Evolutionary conservation across 2,113 vertebrate species (phyloP), one percentile per base, ranked within the genome.

Genomic region (Physeter macrocephalus): DNA sequence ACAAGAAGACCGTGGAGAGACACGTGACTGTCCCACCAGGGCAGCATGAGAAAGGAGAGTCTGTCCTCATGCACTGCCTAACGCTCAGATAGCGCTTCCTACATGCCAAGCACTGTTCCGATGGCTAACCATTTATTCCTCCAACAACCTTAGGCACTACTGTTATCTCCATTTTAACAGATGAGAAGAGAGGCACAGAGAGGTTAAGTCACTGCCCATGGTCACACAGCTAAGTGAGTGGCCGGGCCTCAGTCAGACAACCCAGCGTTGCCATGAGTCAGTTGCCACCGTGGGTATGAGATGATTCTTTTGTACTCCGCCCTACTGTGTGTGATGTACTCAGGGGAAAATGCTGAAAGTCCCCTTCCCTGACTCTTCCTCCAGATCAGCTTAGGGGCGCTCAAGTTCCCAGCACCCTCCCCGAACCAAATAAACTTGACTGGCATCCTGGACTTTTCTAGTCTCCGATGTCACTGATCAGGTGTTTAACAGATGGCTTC

Each of bases 341-440:
- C 6, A 0, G 5, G 23, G 59, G 31, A 15, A 43, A 71, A 57
- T 1, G 5, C 27, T 2, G 8, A 0, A 1, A 3, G 17, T 18
- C 13, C 36, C 82, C 20, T 29, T 71, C 49, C 23, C 6, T 1
- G 54, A 25, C 74, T 27, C 54, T 34, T 67, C 49, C 34, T 61
- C 59, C 29, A 39, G 66, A 27, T 61, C 17, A 41, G 66, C 6
- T 62, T 2, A 27, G 41, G 59, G 52, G 3, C 8, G 1, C n/a
- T 36, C 0, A 0, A 41, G 86, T 21, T 43, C 13, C 81, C 29
- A 27, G 74, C 61, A 17, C 3, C 69, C 5, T 0, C 66, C 69
- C 21, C 2, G 1, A 64, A 39, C 71, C 54, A 66, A 43, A 62
- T 12, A 10, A 52, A 59, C 10, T 10, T 18, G 75, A 27, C 23